Conservation (phyloP, 2,113 vertebrate species). For the Pipra filicauda region DNA sequence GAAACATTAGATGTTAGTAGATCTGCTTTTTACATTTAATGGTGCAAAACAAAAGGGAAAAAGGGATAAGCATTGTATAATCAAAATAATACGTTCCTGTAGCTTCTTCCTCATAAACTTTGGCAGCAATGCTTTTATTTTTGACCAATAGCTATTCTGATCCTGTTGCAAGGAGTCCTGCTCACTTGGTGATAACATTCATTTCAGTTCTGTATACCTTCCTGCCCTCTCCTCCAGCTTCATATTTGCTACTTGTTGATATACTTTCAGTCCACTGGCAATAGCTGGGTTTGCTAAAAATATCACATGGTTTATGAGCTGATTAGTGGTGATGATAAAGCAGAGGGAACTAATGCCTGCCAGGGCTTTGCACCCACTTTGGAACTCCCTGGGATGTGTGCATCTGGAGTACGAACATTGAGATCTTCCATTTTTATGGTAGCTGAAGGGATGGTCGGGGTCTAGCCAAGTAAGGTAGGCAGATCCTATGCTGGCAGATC, state of each 20-base stretch:
- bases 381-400: not conserved
- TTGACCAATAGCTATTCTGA: conserved; percentile 2
- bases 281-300: not conserved
- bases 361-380: not conserved
- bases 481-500: not conserved
- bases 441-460: not conserved
- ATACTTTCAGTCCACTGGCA: not conserved
- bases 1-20: conserved; percentile 61
- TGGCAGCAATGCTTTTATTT: not conserved
- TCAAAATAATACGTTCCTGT: not conserved
- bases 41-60: conserved; percentile 31
- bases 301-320: not conserved
- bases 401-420: not conserved
- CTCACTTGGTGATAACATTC: not conserved
- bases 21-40: conserved; percentile 65
- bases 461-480: not conserved
- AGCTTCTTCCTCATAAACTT: not conserved
- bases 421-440: not conserved
- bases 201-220: not conserved
- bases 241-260: not conserved
- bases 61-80: not conserved
- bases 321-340: not conserved
- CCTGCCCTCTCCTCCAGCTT: not conserved
- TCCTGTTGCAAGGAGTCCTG: not conserved
- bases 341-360: not conserved